Conservation (phyloP, 2,888 invertebrate genomes). For the Drosophila setosimentum region DNA sequence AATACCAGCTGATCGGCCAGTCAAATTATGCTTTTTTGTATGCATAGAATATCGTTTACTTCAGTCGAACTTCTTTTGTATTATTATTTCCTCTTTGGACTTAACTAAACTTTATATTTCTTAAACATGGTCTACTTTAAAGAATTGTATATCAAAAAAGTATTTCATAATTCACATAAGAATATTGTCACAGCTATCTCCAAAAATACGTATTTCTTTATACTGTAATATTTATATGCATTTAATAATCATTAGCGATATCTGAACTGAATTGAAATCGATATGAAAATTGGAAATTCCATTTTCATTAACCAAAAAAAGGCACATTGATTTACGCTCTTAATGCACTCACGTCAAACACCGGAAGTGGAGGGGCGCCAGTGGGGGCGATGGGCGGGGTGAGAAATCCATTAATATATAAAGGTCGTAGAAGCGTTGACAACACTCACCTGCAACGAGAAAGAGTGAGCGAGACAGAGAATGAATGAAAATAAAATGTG, state of each 20-base stretch:
- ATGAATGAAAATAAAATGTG: conserved; percentile 30
- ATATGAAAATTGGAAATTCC: conserved; percentile 21
- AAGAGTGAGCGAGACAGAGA: conserved; percentile 14
- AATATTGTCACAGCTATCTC: not conserved
- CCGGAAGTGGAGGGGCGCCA: not conserved
- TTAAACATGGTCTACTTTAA: not conserved
- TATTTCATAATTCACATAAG: not conserved
- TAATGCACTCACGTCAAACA: conserved; percentile 57
- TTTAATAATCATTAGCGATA: conserved; percentile 3
- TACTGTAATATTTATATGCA: not conserved
- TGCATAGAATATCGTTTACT: not conserved
- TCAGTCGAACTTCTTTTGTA: not conserved
- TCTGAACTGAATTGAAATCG: conserved; percentile 1
- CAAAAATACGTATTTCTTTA: not conserved
- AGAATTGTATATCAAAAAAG: not conserved
- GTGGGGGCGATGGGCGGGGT: conserved; percentile 35
- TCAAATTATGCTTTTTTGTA: not conserved
- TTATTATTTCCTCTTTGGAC: not conserved
- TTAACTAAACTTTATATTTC: not conserved
- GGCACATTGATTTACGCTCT: conserved; percentile 29
- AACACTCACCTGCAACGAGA: conserved; percentile 71
- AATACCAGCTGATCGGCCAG: not conserved
- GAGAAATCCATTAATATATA: conserved; percentile 77
- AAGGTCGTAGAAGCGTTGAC: conserved; percentile 56
- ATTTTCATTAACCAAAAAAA: conserved; percentile 39